Base-by-base conservation (phyloP, 2,888 invertebrate species). In the Trachelus tabidus region DNA sequence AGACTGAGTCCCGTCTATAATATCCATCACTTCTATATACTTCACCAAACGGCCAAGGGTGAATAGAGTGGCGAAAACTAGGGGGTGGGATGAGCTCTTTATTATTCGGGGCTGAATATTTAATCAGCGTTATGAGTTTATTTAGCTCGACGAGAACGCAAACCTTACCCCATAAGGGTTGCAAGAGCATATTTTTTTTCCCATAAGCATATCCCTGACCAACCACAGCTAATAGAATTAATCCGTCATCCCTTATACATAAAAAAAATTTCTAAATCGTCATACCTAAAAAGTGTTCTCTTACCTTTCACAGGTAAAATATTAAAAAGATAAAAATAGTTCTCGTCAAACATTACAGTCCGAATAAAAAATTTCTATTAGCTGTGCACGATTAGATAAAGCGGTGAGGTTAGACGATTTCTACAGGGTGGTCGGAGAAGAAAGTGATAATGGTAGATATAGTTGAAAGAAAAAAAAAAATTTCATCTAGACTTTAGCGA, bases 61-160 rank as follows among this genome's bases (percentile, higher is more conserved):
- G 56, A 56, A 56, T 56, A 56, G 56, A 56, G 15, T 56, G 56
- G 56, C 56, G 56, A 56, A 9, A 56, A 56, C 56, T 2, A 56
- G 56, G 56, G 34, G 83, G 81, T 34, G 56, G 11, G 75, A 76
- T 73, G 78, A 76, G 73, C 82, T 85, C 88, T 88, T 87, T 88
- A 90, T 90, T 87, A 86, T 85, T 85, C 84, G 80, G 81, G 82
- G 83, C 85, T 88, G 88, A 89, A 90, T 90, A 89, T 88, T 89
- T 89, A 89, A 89, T 90, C 87, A 88, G 85, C 85, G 87, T 89
- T 87, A 89, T 85, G 87, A 87, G 86, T 88, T 90, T 87, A 89
- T 89, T 89, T 86, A 86, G 87, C 68, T 77, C 75, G 34, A 75
- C 77, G 75, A 76, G 76, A 76, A 77, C 76, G 34, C 68, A 76